Evolutionary conservation across 2,113 vertebrate genomes (phyloP).

Genomic region (Catharus minimus): DNA sequence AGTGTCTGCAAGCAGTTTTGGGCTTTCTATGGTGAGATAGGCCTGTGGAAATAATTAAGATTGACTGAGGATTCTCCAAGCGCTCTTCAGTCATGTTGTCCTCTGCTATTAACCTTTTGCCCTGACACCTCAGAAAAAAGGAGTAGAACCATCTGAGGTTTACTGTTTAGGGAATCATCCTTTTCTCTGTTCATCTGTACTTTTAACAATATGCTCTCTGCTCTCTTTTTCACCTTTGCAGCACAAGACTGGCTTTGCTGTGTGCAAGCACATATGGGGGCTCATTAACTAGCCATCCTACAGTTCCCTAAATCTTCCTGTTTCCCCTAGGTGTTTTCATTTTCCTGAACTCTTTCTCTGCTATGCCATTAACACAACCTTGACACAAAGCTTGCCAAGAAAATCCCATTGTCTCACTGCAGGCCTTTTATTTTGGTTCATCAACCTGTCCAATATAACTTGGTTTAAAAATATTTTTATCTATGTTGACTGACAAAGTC

Average conservation of each 20-base stretch:
- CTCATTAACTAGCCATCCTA: neutral
- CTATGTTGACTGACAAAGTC: neutral
- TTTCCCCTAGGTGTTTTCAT: neutral
- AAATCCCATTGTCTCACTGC: neutral
- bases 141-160: neutral
- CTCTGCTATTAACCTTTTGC: neutral
- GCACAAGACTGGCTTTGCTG: neutral
- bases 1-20: neutral
- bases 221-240: neutral
- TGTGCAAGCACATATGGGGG: accelerated
- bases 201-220: neutral
- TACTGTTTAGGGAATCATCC: neutral
- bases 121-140: neutral
- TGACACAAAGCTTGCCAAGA: neutral
- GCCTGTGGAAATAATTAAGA: neutral
- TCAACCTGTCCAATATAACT: neutral
- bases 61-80: neutral
- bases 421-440: neutral
- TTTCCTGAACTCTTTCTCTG: neutral
- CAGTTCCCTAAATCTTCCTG: neutral
- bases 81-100: neutral
- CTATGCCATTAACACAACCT: neutral
- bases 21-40: neutral
- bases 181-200: neutral
- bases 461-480: neutral